Base-by-base conservation (phyloP, 2,113 vertebrate genomes). In the Corythoichthys intestinalis region DNA sequence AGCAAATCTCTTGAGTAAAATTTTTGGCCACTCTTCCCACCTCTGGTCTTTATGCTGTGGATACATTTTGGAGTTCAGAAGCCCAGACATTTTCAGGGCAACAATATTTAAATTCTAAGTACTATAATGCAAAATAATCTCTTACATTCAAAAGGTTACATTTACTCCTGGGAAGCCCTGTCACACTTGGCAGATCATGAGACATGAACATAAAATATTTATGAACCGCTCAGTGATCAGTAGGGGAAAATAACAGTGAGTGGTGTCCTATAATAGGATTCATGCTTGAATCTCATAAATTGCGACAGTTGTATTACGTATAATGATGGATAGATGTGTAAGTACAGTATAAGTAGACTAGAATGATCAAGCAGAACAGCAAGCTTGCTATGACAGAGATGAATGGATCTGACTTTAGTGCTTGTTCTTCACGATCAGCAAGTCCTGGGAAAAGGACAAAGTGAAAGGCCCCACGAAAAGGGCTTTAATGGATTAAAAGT, bases 111-210 rank as follows among this genome's bases (percentile, higher is more conserved):
- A 20, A 9, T 2, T n/a, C 15, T 53, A 10, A 2, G 52, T 53
- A 13, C 17, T 20, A 77, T 68, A 67, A 70, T 58, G 44, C 6
- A 48, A 67, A 69, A 69, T 83, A 69, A 28, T 28, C 20, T 69
- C 81, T 81, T 76, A 64, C 46, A 78, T 85, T 86, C 87, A 78
- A 83, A 68, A 85, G 60, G 79, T 76, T 70, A 62, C 35, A 15
- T 59, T 81, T 75, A 70, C 68, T 15, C 74, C 64, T 69, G 12
- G 12, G 6, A 69, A 28, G 20, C 20, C 20, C 20, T 75, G 73
- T 49, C 38, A 39, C 68, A 70, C 59, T 1, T 17, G 63, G 38
- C 37, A 60, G 6, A 47, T 47, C 6, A 47, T 47, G 46, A 47
- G 46, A 10, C 15, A 52, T 54, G 7, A 54, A 50, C 2, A 50